Base-by-base conservation (phyloP, 2,888 invertebrate species). In the Apotomis betuletana region DNA sequence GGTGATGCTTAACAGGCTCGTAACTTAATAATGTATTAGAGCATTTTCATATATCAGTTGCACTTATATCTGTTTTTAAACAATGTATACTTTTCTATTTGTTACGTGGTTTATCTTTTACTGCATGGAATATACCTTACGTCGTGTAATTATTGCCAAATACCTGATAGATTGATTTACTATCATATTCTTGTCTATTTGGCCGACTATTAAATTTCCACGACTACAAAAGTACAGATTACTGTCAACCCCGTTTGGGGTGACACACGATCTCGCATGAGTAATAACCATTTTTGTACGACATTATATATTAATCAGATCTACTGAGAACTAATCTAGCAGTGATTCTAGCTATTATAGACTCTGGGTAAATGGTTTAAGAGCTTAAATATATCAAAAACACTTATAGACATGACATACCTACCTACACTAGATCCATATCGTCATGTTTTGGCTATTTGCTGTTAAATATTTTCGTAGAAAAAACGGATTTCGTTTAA, bases 401-500 rank as follows among this genome's bases (percentile, higher is more conserved):
- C 44, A 15, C 44, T 15, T 9, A 55, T 59, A 27, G 27, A 27
- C 27, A 27, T 27, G n/a, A n/a, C n/a, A n/a, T n/a, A n/a, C n/a
- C n/a, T n/a, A 27, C 27, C 27, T 27, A 27, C 27, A 27, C 27
- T 27, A 27, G 27, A 27, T 59, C 3, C 59, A 59, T 13, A 38
- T 44, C 64, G 44, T 55, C 64, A 27, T 44, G 64, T 54, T 62
- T 62, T 65, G 64, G 52, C 13, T 13, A 55, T 65, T 44, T 65
- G 46, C 46, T 27, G 60, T 6, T 44, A 55, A 55, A 55, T 49
- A n/a, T 10, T 12, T 65, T 65, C 64, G 55, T n/a, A 52, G 55
- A 65, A 65, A 54, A n/a, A 67, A 51, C 57, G 49, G 49, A 38
- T 58, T 13, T 9, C 12, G 12, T 8, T 5, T 51, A 44, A 52